A percentile compares a stretch with the other conserved stretches of the same genome.
Conservation (phyloP, 2,888 invertebrate genomes). For the Boloria selene region DNA sequence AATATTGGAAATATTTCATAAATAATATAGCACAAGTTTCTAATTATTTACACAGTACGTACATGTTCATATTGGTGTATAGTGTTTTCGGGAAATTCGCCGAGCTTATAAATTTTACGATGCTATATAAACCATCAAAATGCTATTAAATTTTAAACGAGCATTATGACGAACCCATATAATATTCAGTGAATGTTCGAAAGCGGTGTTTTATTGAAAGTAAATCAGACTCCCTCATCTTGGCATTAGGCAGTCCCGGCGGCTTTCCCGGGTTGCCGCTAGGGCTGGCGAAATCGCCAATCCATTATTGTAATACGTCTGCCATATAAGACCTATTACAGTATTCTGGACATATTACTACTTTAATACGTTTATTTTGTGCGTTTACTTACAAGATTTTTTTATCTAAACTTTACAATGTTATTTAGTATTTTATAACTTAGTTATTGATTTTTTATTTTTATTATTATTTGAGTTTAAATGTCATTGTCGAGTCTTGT, state of each 20-base stretch:
- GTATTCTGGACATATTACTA: background rate
- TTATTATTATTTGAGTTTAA: no score
- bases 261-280: conserved; percentile 9
- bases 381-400: no score
- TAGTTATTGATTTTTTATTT: no score
- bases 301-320: conserved; percentile 12
- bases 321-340: background rate
- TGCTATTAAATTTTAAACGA: conserved; percentile 17
- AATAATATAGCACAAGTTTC: no score
- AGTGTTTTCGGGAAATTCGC: background rate
- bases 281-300: conserved; percentile 6
- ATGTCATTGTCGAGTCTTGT: no score
- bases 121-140: conserved; percentile 15
- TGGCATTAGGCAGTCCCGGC: conserved; percentile 19
- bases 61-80: background rate
- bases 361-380: no score
- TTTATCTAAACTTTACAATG: no score
- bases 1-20: no score
- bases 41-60: no score
- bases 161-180: conserved; percentile 20
- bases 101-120: conserved; percentile 14
- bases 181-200: conserved; percentile 23
- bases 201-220: conserved; percentile 35
- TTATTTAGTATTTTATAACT: no score
- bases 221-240: conserved; percentile 16